Evolutionary conservation across 2,113 vertebrate genomes (phyloP), one percentile per base, ranked within the genome.

Genomic region (Drymodes brunneopygia): DNA sequence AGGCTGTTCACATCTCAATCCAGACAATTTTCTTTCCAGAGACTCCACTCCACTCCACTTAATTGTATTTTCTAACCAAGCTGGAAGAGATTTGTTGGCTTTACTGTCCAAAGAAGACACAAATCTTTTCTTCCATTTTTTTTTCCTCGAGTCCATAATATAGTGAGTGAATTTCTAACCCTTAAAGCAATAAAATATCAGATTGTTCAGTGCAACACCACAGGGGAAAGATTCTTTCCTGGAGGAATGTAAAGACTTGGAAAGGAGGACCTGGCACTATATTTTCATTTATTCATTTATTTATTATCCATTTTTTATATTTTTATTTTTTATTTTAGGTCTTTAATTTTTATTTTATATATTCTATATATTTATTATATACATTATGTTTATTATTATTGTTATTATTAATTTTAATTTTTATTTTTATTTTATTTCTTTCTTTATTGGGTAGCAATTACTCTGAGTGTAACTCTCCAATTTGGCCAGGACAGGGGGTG

Each of bases 21-120:
- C 95, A 94, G 95, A 90, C 97, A 92, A 97, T 98, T 97, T 97
- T 97, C 96, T 97, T 96, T 69, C 83, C 95, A 92, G 81, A 81
- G 67, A 92, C 80, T 81, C 95, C 96, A 96, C 97, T 97, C 71
- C 78, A 91, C 87, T 95, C 88, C 73, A 81, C 82, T 97, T 98
- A 98, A 98, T 97, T 97, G 96, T 97, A 77, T 98, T 98, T 98
- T 97, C 95, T 95, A 97, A 89, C 74, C 86, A 92, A 95, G 93
- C 66, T 91, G 86, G 86, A 90, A 92, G 92, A 97, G 94, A 97
- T 97, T 96, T 97, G 95, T 96, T 97, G 97, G 93, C 81, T 94
- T 97, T 96, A 36, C 95, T 91, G 91, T 86, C 94, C 95, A 94
- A 92, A 95, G 73, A 80, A 86, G 91, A 94, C 72, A 96, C 91